Evolutionary conservation across 2,888 invertebrate genomes (phyloP), one percentile per base, ranked within the genome.

Genomic region (Mimumesa dahlbomi): DNA sequence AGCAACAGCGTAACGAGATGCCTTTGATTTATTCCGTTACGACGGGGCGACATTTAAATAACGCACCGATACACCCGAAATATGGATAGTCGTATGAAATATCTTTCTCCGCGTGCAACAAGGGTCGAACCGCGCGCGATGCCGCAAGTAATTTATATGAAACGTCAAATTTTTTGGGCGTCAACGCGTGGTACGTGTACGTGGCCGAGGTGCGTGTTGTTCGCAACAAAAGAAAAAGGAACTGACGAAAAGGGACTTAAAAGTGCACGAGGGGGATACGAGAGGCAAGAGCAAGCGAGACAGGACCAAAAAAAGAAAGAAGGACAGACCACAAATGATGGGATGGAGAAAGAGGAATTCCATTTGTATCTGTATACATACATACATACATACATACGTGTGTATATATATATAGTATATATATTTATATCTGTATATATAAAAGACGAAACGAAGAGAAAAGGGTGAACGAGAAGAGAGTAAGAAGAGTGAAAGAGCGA

Each of bases 91-190:
- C 5, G 18, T 42, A 18, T 11, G 19, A 42, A 42, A 42, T 19
- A 45, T 11, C 16, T 42, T 14, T 19, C 40, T 16, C 40, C 13
- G 14, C 14, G 5, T 9, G 14, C 4, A n/a, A 14, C 16, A 13
- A 16, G 7, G 7, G 29, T n/a, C 38, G 36, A 19, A 19, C 67
- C 22, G 40, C 21, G 29, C 22, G 40, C 21, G 29, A 54, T 52
- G 65, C 45, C 56, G 52, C 21, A 54, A 68, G 45, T 69, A 75
- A 73, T 79, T 77, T 71, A 75, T 76, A 73, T 67, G 72, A 75
- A 79, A 79, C 73, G 77, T 81, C 77, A 78, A 76, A 82, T 81
- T 74, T 77, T 80, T 73, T 72, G 79, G 67, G 64, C 68, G 75
- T 77, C 75, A 82, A 77, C 69, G 72, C 73, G 68, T 49, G 56